Base-by-base conservation (phyloP, 2,888 invertebrate genomes). In the Neoitamus cyanurus region DNA sequence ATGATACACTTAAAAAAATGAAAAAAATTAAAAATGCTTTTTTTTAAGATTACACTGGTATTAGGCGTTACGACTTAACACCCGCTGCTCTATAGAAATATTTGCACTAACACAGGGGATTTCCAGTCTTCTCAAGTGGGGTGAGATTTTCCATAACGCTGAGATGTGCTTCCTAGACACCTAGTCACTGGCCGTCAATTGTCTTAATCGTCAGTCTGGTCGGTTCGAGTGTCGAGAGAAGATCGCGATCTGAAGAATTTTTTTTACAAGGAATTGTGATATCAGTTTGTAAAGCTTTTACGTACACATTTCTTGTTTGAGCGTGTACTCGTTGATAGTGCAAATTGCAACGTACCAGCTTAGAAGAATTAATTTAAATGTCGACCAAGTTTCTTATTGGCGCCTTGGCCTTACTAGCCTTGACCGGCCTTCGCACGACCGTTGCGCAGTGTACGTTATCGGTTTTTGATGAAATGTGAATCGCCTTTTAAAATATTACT, bases 391-490 rank as follows among this genome's bases (percentile, higher is more conserved):
- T 58, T 20, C 7, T 58, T 20, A 58, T 58, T 25, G 58, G 58
- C 58, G 25, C 58, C 25, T 15, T 58, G 58, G 58, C 25, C 25
- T 58, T 58, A 58, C 20, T 58, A 58, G 31, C 78, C 78, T 78
- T 78, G 78, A 48, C 78, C 78, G 58, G 48, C 34, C 58, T 78
- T 28, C 48, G 48, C 30, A 31, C 48, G 15, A 31, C 31, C 31
- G 31, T 25, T 34, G 78, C 78, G 58, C 78, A 78, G 78, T 78
- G 78, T 78, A 78, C 58, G 78, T 78, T 78, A 78, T 78, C 34
- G 58, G 34, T 15, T n/a, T 20, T 78, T 28, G 30, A 42, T 1
- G 5, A 9, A 30, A 15, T 48, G 31, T 3, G 13, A 30, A 48
- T 5, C 31, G 11, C 15, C 25, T 36, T 73, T 20, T 20, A 37